A percentile compares a stretch with the other conserved stretches of the same genome.
phyloP scores from a whole-genome alignment of 2,888 invertebrate genomes.

The Ctenicera cuprea region DNA sequence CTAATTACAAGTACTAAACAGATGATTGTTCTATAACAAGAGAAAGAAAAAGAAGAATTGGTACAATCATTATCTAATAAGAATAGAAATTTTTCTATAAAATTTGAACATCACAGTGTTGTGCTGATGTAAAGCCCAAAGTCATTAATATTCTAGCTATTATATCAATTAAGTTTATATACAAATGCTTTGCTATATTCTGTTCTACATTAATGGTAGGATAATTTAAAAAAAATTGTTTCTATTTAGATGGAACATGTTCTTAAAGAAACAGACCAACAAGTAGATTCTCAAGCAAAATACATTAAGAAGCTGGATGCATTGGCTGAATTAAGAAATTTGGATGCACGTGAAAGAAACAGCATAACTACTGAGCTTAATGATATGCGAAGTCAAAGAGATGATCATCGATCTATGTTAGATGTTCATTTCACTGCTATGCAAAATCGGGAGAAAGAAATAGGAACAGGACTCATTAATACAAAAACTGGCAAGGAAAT shows the following conservation, averaged over 20 bases:
- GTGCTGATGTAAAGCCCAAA: too few species aligned
- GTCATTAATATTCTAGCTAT: too few species aligned
- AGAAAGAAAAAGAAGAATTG: too few species aligned
- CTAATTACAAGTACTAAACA: too few species aligned
- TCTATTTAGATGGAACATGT: slow-evolving; percentile 65
- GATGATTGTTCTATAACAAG: too few species aligned
- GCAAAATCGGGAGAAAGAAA: slow-evolving; percentile 64
- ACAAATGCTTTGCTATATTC: too few species aligned
- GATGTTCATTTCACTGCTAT: slow-evolving; percentile 59
- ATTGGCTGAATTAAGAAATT: slow-evolving; percentile 57
- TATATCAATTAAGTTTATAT: too few species aligned
- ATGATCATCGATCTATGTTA: slow-evolving; percentile 58
- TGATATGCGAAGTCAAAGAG: slow-evolving; percentile 56
- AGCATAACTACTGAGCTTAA: slow-evolving; percentile 60
- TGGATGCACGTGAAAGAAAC: slow-evolving; percentile 55
- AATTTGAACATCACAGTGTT: too few species aligned
- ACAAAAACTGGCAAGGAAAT: slow-evolving; percentile 68
- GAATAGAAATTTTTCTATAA: too few species aligned
- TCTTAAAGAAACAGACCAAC: slow-evolving; percentile 61
- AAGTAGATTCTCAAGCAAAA: slow-evolving; percentile 61
- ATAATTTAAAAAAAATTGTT: background rate
- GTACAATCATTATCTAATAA: too few species aligned
- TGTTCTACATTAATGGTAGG: too few species aligned
- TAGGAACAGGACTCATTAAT: slow-evolving; percentile 66
- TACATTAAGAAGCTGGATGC: slow-evolving; percentile 65